These are phyloP conservation scores for Drosophila parabipectinata DNA, from an alignment of 1,140 invertebrate species.

Conservation along the genomic window DNA sequence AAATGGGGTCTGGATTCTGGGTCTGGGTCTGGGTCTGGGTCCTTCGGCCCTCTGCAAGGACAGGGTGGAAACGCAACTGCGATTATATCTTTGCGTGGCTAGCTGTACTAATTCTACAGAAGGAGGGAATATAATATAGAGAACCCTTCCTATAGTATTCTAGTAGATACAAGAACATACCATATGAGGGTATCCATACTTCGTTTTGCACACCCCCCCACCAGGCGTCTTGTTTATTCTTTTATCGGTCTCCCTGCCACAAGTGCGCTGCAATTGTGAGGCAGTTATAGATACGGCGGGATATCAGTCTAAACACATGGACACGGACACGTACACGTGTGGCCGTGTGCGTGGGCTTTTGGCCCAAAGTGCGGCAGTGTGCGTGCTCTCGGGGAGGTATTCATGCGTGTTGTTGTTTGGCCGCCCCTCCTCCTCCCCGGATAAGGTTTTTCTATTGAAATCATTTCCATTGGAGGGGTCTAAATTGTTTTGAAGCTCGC, in stretches of 20 bases:
- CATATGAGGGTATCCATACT: background rate
- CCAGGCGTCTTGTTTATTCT: conserved; percentile 36
- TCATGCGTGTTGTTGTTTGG: conserved; percentile 57
- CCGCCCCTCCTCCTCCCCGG: conserved; percentile 8
- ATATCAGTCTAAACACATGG: conserved; percentile 39
- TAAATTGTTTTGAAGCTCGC: conserved; percentile 70
- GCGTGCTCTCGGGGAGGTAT: conserved; percentile 43
- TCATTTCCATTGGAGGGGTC: conserved; percentile 59
- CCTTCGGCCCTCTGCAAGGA: conserved; percentile 13
- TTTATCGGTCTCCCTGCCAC: conserved; percentile 61
- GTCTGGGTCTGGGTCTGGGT: background rate
- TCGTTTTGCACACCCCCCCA: background rate
- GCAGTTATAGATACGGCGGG: conserved; percentile 62
- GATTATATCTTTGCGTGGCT: conserved; percentile 5
- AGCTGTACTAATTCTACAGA: background rate
- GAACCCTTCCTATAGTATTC: too few relatives aligned
- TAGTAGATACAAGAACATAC: too few relatives aligned
- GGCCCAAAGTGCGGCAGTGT: conserved; percentile 19
- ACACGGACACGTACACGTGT: conserved; percentile 35
- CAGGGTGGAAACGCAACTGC: conserved; percentile 66
- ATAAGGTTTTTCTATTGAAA: conserved; percentile 59
- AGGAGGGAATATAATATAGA: too few relatives aligned
- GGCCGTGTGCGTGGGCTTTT: conserved; percentile 14
- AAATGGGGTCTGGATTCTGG: conserved; percentile 57
- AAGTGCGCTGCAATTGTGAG: conserved; percentile 73